Base-by-base conservation (phyloP, 2,113 vertebrate species). In the Pithys albifrons region DNA sequence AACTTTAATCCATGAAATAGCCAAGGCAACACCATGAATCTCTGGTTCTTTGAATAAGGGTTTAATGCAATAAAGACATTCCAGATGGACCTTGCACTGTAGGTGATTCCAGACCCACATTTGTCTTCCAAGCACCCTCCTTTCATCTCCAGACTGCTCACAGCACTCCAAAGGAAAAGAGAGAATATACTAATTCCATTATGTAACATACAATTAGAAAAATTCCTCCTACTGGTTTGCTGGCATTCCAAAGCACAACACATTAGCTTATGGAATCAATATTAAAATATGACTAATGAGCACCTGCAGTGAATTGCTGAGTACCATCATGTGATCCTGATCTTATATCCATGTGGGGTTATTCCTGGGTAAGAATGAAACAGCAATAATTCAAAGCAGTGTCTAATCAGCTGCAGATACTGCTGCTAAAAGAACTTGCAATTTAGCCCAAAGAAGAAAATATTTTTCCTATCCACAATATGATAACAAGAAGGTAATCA, bases 1-100 rank as follows among this genome's bases (percentile, higher is more conserved):
- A 77, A 12, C 64, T 72, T 89, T 75, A 94, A 96, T 59, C 84
- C 15, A 2, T 93, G 91, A 96, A 96, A 85, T 20, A 87, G 72
- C 58, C 82, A 89, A 31, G 35, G 85, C 71, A 88, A 70, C 48
- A 20, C 54, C 67, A 66, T 15, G 3, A 24, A 54, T 13, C 59
- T 28, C 24, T 20, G 45, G 14, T 12, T 28, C 79, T 82, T 41
- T 71, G 79, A 87, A 17, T 61, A 39, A 66, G 46, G 46, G 7
- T 4, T 25, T 35, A 79, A 91, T 8, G 19, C 79, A 93, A 82
- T 82, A 80, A 85, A 79, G 76, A 67, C 58, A 65, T 90, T 93
- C 61, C 90, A 95, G 80, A 82, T 31, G 28, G 52, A 81, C 73
- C 35, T 7, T 46, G 35, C 83, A 46, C 41, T 58, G 9, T 1